Evolutionary conservation across 1,140 invertebrate species (phyloP).

Genomic region (Heliconius eleuchia): DNA sequence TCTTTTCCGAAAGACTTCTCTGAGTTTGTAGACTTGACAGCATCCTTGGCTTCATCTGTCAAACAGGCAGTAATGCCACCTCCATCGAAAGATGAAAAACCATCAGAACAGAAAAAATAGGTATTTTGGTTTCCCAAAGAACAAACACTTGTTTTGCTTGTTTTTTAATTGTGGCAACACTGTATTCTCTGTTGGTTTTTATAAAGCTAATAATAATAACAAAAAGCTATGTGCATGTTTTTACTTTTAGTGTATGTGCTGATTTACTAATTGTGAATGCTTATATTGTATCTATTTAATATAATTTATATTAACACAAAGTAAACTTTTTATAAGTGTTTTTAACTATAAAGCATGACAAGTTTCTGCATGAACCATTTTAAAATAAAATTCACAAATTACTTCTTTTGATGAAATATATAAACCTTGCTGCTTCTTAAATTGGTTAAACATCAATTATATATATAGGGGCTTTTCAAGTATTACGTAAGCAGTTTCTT

Average conservation of each 20-base stretch:
- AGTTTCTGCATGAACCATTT: too few species aligned
- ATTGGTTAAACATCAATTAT: too few species aligned
- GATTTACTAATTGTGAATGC: too few species aligned
- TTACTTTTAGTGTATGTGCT: not conserved
- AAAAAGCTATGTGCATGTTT: not conserved
- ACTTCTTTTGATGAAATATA: too few species aligned
- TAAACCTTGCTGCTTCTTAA: too few species aligned
- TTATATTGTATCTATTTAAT: too few species aligned
- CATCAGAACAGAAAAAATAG: conserved; percentile 67
- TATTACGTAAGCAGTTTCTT: too few species aligned
- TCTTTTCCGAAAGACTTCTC: conserved; percentile 77
- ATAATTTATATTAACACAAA: too few species aligned
- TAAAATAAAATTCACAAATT: too few species aligned
- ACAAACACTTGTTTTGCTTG: conserved; percentile 38
- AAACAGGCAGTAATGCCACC: conserved; percentile 77
- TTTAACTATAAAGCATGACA: too few species aligned
- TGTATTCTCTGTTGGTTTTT: not conserved
- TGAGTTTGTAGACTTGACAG: conserved; percentile 68
- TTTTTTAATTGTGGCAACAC: conserved; percentile 20
- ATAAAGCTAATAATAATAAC: not conserved
- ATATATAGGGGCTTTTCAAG: too few species aligned
- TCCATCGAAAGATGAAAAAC: conserved; percentile 64
- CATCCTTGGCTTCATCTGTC: conserved; percentile 65
- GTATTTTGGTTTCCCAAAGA: conserved; percentile 44
- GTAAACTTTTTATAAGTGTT: too few species aligned